A percentile compares a stretch with the other conserved stretches of the same genome.
phyloP scores from a whole-genome alignment of 53 echinoderm and acorn worm species.

The Temnopleurus reevesii region DNA sequence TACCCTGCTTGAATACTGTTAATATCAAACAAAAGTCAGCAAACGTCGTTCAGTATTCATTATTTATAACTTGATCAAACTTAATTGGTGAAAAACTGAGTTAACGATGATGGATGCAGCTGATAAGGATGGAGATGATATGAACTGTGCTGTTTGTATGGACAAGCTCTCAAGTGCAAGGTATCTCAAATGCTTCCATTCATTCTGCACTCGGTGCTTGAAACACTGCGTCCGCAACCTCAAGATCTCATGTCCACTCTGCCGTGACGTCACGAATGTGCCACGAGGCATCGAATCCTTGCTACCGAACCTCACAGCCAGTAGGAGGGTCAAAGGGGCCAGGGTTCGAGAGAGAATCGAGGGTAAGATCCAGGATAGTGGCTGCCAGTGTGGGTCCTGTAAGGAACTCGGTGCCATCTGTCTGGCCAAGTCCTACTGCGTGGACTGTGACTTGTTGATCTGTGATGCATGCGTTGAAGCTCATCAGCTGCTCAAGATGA shows the following conservation, averaged over 20 bases:
- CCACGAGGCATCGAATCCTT: constrained; percentile 23
- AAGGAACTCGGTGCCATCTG: constrained; percentile 39
- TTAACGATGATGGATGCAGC: constrained; percentile 7
- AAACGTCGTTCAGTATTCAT: too few species aligned
- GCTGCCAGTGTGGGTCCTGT: constrained; percentile 55
- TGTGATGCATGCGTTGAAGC: constrained; percentile 25
- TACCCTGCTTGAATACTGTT: too few species aligned
- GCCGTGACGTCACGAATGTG: constrained; percentile 36
- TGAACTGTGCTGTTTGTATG: constrained; percentile 51
- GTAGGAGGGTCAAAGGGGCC: constrained; percentile 15
- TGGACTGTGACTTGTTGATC: constrained; percentile 43
- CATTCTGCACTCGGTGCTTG: constrained; percentile 55
- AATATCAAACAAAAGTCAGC: too few species aligned
- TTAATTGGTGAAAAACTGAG: too few species aligned
- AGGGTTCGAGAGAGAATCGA: constrained; percentile 31
- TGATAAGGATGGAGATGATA: constrained; percentile 1
- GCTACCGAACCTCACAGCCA: constrained; percentile 36
- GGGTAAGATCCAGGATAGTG: constrained; percentile 46
- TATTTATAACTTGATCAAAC: too few species aligned
- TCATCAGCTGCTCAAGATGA: constrained; percentile 47
- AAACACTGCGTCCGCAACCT: constrained; percentile 44
- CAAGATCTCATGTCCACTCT: constrained; percentile 46
- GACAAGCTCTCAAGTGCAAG: constrained; percentile 34
- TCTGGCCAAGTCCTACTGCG: constrained; percentile 55
- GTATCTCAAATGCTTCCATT: constrained; percentile 49